A percentile compares a stretch with the other conserved stretches of the same genome.
phyloP scores from a whole-genome alignment of 1,140 invertebrate genomes.

The Pantala flavescens region DNA sequence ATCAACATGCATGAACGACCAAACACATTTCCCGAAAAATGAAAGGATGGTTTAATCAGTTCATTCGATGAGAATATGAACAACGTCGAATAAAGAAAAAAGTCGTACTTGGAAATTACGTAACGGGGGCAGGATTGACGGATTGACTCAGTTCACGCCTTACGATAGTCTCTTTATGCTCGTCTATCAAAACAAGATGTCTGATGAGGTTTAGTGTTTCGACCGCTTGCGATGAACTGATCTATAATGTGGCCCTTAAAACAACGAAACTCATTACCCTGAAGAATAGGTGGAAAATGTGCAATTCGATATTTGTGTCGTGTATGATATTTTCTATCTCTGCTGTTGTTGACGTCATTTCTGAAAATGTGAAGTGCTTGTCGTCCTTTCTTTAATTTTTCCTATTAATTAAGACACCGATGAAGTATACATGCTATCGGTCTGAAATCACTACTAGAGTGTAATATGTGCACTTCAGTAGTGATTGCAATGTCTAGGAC shows the following conservation, averaged over 20 bases:
- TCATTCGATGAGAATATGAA: too few species aligned
- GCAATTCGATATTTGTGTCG: background rate
- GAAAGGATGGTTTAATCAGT: too few species aligned
- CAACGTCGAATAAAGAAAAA: too few species aligned
- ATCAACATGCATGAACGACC: too few species aligned
- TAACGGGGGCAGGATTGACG: too few species aligned
- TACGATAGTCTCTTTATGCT: background rate
- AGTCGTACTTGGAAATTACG: too few species aligned
- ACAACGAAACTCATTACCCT: background rate
- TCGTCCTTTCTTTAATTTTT: background rate
- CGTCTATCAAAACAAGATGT: slow-evolving; percentile 6
- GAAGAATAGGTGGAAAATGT: background rate
- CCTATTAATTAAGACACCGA: background rate
- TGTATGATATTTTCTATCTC: background rate
- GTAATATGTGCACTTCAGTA: background rate
- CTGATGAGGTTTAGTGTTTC: background rate
- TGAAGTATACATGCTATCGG: background rate
- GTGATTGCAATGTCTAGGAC: background rate
- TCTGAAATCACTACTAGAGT: background rate
- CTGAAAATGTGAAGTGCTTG: too few species aligned
- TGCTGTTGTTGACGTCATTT: too few species aligned
- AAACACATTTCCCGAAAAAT: too few species aligned
- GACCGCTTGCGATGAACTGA: background rate
- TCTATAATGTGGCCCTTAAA: background rate
- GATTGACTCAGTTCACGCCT: background rate